phyloP scores from a whole-genome alignment of 1,140 invertebrate genomes.

The Watersipora subatra region DNA sequence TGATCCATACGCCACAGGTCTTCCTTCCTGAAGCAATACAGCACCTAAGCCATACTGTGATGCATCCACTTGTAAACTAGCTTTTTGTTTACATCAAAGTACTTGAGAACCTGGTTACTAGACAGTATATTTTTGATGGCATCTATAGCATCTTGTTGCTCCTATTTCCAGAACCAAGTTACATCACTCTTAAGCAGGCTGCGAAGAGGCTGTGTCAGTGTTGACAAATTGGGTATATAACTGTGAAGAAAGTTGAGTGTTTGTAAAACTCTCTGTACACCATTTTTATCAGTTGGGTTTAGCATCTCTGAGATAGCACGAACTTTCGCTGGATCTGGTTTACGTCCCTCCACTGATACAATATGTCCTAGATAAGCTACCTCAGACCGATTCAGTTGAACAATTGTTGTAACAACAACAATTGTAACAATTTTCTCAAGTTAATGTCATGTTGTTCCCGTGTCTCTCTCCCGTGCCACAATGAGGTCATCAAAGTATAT shows the following conservation, averaged over 20 bases:
- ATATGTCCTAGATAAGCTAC: constrained; percentile 20
- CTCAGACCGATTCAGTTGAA: background rate
- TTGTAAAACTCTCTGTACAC: constrained; percentile 3
- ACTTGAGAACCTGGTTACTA: background rate
- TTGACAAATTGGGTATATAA: constrained; percentile 8
- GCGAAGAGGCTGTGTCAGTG: background rate
- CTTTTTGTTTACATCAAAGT: background rate
- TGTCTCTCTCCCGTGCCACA: constrained; percentile 16
- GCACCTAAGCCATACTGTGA: too few species aligned
- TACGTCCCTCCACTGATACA: constrained; percentile 29
- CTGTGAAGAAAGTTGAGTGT: constrained; percentile 16
- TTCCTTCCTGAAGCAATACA: background rate
- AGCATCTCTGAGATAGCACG: constrained; percentile 21
- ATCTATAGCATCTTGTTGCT: constrained; percentile 9
- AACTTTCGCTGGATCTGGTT: constrained; percentile 31
- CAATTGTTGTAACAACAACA: background rate
- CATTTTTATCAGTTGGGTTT: constrained; percentile 12
- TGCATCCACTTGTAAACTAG: background rate
- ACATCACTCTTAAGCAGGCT: constrained; percentile 11
- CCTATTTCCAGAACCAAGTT: constrained; percentile 31
- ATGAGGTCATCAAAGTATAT: constrained; percentile 32
- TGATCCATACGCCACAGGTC: background rate
- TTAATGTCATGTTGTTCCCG: constrained; percentile 20
- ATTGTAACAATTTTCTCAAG: background rate
- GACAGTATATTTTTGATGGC: background rate